Evolutionary conservation across 2,797 vertebrate species (phyloP).

Genomic region (Gephyroberyx darwinii): DNA sequence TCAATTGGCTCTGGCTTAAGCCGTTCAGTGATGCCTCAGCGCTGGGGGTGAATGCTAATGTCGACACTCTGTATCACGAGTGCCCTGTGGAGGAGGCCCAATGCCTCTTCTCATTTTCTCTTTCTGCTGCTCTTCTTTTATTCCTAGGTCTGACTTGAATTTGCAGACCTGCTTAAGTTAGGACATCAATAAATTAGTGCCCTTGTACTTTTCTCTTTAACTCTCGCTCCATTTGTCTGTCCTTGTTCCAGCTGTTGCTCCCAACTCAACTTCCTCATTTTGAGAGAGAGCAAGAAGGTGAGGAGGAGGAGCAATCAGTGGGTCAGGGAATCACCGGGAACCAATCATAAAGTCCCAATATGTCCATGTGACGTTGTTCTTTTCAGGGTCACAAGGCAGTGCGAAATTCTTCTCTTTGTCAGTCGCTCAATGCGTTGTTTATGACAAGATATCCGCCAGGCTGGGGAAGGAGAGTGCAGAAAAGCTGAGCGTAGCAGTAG

Average conservation of each 20-base stretch:
- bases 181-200: conserved; percentile 38
- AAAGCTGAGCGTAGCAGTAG: too few species aligned
- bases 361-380: too few species aligned
- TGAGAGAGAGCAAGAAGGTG: not conserved
- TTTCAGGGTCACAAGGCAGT: too few species aligned
- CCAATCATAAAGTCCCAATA: not conserved
- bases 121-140: not conserved
- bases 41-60: conserved; percentile 65
- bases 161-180: conserved; percentile 23
- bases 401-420: too few species aligned
- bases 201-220: not conserved
- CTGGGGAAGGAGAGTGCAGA: too few species aligned
- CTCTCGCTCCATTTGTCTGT: not conserved
- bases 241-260: not conserved
- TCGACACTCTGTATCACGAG: conserved; percentile 45
- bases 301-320: not conserved
- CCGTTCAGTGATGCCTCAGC: conserved; percentile 44
- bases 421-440: too few species aligned
- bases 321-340: not conserved
- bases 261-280: not conserved
- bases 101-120: not conserved
- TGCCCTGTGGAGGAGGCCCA: conserved; percentile 39
- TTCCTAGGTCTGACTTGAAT: conserved; percentile 6
- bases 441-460: too few species aligned
- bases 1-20: conserved; percentile 55